Base-by-base conservation (phyloP, 2,113 vertebrate species). In the Sciurus niger region DNA sequence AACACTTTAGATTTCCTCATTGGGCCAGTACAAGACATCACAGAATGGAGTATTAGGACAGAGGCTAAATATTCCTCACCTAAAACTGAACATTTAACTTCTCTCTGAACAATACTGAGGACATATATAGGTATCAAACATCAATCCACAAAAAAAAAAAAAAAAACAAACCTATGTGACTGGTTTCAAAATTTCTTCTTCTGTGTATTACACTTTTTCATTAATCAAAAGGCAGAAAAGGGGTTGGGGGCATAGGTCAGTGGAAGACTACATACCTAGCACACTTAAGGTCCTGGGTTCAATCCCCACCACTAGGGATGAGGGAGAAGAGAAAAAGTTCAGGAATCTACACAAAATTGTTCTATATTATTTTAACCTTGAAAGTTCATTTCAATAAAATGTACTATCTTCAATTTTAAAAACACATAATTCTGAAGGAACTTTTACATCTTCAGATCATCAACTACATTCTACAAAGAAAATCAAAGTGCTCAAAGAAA, bases 301-400 rank as follows among this genome's bases (percentile, higher is more conserved):
- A 28, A 53, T 34, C 6, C 22, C 51, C 16, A 32, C 10, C 40
- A 34, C 84, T 67, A 43, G 22, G 4, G 48, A 20, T 18, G 16
- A 30, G 67, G 34, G 5, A 14, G 14, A 17, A n/a, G 4, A 92
- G 46, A 90, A 93, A 74, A 65, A 73, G 46, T n/a, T 28, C 1
- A 88, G n/a, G 28, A 32, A 53, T 60, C 72, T 32, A 55, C 34
- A 85, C 53, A 78, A 86, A 94, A 84, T 5, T 58, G 37, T 72
- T 93, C 10, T 82, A 7, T 60, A 65, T 40, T 84, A 89, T 68
- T 76, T 48, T 43, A 74, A 72, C 63, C 58, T 86, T 76, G 13
- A 96, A 95, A 96, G 73, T 58, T 28, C n/a, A 73, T 37, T 40
- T 89, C 84, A 92, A 78, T 70, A 80, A 94, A 93, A 91, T 51